Percentiles rank a stretch among this genome's conserved stretches.
Evolutionary conservation across 2,113 vertebrate genomes (phyloP).

Genomic region (Chionis minor): DNA sequence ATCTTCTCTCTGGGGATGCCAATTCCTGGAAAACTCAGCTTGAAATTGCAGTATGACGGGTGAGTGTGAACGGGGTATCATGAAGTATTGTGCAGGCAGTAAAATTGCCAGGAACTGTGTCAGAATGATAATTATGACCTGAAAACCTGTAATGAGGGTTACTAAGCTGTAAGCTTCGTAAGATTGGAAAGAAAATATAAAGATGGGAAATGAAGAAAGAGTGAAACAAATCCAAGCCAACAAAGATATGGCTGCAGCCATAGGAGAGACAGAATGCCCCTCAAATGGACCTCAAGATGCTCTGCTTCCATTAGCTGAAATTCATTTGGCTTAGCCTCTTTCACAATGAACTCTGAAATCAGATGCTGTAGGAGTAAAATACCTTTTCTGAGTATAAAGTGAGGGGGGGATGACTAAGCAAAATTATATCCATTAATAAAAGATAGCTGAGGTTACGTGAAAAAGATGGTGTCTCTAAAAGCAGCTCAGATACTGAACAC

Average conservation of each 20-base stretch:
- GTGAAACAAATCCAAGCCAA: background rate
- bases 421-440: background rate
- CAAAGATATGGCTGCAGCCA: background rate
- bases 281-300: background rate
- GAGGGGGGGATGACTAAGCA: background rate
- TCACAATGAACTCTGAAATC: conserved; percentile 10
- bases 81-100: background rate
- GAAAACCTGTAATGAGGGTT: background rate
- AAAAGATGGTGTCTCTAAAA: background rate
- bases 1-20: conserved; percentile 3
- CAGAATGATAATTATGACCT: background rate
- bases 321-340: background rate
- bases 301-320: conserved; percentile 23
- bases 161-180: background rate
- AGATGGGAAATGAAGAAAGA: background rate
- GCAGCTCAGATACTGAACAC: background rate
- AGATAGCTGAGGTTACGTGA: background rate
- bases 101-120: background rate
- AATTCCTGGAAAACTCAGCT: conserved; percentile 41
- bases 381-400: background rate
- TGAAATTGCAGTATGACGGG: background rate
- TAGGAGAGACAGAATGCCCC: background rate
- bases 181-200: background rate
- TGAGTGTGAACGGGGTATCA: background rate
- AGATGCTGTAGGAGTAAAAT: conserved; percentile 10